These are phyloP conservation scores for Physocephala rufipes DNA, from an alignment of 2,888 invertebrate species.

Conservation along the genomic window DNA sequence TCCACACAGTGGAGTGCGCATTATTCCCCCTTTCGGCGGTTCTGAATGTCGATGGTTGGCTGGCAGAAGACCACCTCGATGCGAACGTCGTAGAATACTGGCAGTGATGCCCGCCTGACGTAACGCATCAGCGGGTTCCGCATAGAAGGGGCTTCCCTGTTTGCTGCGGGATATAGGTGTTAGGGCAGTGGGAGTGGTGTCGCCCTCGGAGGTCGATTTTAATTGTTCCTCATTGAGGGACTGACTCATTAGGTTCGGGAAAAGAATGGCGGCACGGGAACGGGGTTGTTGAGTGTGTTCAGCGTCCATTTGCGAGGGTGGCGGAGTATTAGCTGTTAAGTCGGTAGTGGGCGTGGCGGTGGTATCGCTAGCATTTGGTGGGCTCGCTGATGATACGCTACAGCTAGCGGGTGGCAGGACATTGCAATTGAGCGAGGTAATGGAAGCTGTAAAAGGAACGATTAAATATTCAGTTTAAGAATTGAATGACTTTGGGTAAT, in stretches of 20 bases:
- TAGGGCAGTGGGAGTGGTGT: constrained; percentile 60
- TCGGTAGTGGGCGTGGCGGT: constrained; percentile 44
- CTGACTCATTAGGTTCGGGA: constrained; percentile 56
- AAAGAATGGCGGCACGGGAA: constrained; percentile 58
- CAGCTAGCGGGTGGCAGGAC: constrained; percentile 65
- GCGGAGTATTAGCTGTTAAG: constrained; percentile 51
- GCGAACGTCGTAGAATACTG: constrained; percentile 61
- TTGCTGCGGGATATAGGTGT: constrained; percentile 67
- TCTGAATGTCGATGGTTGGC: constrained; percentile 72
- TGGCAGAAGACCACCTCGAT: constrained; percentile 60
- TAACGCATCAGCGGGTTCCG: constrained; percentile 87
- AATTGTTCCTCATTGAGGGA: constrained; percentile 53
- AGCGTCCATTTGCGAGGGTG: constrained; percentile 56
- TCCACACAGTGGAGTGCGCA: constrained; percentile 65
- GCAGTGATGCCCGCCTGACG: constrained; percentile 66
- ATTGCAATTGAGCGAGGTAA: constrained; percentile 70
- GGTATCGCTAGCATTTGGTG: constrained; percentile 45
- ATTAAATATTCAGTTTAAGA: neutral
- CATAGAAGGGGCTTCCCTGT: constrained; percentile 87
- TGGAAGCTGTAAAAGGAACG: constrained; percentile 64
- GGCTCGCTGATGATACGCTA: constrained; percentile 51
- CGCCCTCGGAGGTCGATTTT: constrained; percentile 53
- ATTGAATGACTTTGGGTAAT: neutral
- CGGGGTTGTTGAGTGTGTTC: constrained; percentile 53
- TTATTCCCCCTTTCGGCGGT: constrained; percentile 67